Evolutionary conservation across 2,113 vertebrate species (phyloP), one percentile per base, ranked within the genome.

Genomic region (Meleagris gallopavo): DNA sequence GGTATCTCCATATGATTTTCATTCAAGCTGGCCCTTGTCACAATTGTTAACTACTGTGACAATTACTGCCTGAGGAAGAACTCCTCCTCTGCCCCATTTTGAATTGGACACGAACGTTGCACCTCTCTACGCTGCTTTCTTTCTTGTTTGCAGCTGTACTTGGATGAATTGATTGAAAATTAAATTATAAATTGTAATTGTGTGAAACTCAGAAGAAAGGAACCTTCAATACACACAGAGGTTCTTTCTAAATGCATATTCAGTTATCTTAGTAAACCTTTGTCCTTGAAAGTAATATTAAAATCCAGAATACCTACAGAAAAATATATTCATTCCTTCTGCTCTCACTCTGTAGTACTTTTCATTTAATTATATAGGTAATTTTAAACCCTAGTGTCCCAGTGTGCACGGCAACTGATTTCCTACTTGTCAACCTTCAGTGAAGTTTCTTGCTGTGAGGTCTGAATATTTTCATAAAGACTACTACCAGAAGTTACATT

Each of bases 401-500:
- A 0, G 2, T 27, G 9, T 58, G 36, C 2, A 0, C 16, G 25
- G 30, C 67, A 80, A 48, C 54, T 30, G 55, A 79, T 78, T 81
- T 75, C 43, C 57, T 70, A 38, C 66, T 79, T 84, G 45, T 72
- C 73, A 89, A 34, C 11, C 60, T 61, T 17, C 0, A 0, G 32
- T 2, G 3, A 64, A 18, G 16, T 72, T 92, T 83, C 57, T 30
- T 82, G 34, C 90, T 58, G 67, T 61, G 34, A 57, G 18, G 22
- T 50, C 55, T 94, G 82, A 82, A 50, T 2, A 2, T 57, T 86
- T 21, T 85, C 27, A 12, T 52, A 25, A 18, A 81, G 55, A 25
- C 32, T 77, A 60, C 38, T 80, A 77, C 72, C 57, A 66, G 60
- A 73, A 74, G 55, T 61, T 88, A n/a, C 41, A 34, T 83, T 92